Conservation (phyloP, 2,888 invertebrate species). For the Masnerella sp. region DNA sequence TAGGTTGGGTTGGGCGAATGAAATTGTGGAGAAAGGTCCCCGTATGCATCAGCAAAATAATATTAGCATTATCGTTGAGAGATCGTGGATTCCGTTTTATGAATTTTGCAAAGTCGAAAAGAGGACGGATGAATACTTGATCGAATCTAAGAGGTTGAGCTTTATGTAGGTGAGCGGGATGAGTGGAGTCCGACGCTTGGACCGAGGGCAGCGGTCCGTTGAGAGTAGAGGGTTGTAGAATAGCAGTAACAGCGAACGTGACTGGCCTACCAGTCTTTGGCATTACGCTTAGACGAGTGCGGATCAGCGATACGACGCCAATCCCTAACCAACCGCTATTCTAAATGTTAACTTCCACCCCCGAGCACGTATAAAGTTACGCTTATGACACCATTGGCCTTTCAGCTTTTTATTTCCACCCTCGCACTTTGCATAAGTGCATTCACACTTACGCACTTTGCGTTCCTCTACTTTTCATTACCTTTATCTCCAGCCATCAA, state of each 20-base stretch:
- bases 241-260: slow-evolving; percentile 70
- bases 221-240: slow-evolving; percentile 65
- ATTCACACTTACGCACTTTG: slow-evolving; percentile 39
- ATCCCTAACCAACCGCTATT: slow-evolving; percentile 66
- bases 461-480: slow-evolving; percentile 3
- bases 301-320: slow-evolving; percentile 74
- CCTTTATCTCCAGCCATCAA: no score
- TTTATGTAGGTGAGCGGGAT: slow-evolving; percentile 59
- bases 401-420: slow-evolving; percentile 40
- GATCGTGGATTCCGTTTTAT: slow-evolving; percentile 48
- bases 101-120: slow-evolving; percentile 59
- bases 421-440: slow-evolving; percentile 37
- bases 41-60: slow-evolving; percentile 47
- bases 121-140: slow-evolving; percentile 68
- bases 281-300: slow-evolving; percentile 71
- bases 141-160: slow-evolving; percentile 66
- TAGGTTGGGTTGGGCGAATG: slow-evolving; percentile 15
- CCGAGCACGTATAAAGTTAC: slow-evolving; percentile 60
- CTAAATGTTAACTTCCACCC: slow-evolving; percentile 58
- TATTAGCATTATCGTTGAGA: slow-evolving; percentile 51
- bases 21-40: slow-evolving; percentile 27
- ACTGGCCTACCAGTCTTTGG: slow-evolving; percentile 71
- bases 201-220: slow-evolving; percentile 63
- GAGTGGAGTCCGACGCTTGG: slow-evolving; percentile 64
- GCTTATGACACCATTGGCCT: slow-evolving; percentile 56